Conservation (phyloP, 2,888 invertebrate species). For the Amorpha juglandis region DNA sequence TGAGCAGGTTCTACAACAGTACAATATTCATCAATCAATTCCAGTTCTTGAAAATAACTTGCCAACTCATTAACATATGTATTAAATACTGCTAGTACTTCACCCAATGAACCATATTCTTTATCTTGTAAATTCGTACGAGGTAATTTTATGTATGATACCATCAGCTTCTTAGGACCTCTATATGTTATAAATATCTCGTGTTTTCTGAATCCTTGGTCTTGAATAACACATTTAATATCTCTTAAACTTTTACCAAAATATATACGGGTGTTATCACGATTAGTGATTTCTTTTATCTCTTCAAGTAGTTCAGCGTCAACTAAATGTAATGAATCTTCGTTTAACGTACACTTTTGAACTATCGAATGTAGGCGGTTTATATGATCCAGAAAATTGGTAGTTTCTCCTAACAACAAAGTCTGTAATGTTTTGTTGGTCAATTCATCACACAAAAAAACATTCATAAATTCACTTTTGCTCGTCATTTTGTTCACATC, state of each 20-base stretch:
- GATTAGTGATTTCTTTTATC: conserved; percentile 43
- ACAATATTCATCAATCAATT: conserved; percentile 62
- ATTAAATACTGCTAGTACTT: conserved; percentile 51
- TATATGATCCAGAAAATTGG: conserved; percentile 2
- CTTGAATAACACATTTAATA: conserved; percentile 60
- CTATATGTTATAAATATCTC: conserved; percentile 58
- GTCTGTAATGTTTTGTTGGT: neutral
- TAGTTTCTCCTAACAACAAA: neutral
- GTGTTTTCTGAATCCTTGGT: conserved; percentile 56
- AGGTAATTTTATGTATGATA: conserved; percentile 58
- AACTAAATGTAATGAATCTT: conserved; percentile 49
- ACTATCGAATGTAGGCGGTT: conserved; percentile 26
- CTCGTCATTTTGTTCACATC: too few relatives aligned
- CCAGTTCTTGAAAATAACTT: conserved; percentile 66
- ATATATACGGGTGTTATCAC: conserved; percentile 46
- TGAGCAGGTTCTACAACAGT: conserved; percentile 66
- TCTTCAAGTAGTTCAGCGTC: conserved; percentile 61
- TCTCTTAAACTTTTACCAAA: conserved; percentile 69
- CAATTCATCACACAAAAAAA: neutral
- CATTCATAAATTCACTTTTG: too few relatives aligned
- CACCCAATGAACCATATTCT: conserved; percentile 57
- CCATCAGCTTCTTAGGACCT: conserved; percentile 51
- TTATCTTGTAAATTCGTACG: conserved; percentile 54
- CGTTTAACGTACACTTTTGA: conserved; percentile 24
- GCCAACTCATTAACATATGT: conserved; percentile 53